Percentiles rank a stretch among this genome's conserved stretches.
Evolutionary conservation across 2,888 invertebrate species (phyloP).

Genomic region (Cetonia aurata): DNA sequence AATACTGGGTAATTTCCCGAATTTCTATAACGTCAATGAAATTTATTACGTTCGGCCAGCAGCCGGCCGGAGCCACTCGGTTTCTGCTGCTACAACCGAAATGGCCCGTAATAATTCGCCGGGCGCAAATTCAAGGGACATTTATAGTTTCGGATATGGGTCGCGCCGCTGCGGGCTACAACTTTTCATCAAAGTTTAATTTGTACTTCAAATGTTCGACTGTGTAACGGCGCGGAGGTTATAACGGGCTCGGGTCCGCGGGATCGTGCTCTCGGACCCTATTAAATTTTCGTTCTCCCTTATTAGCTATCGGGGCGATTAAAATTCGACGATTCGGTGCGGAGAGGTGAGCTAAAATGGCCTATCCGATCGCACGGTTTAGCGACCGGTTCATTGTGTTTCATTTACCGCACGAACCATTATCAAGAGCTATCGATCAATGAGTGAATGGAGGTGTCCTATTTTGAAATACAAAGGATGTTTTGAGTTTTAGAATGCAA

Average conservation of each 20-base stretch:
- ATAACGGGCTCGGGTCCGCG: too few relatives aligned
- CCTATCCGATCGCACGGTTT: background rate
- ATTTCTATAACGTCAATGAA: conserved; percentile 29
- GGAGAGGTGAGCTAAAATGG: background rate
- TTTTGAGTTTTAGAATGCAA: too few relatives aligned
- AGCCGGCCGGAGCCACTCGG: background rate
- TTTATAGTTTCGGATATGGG: conserved; percentile 31
- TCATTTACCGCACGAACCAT: background rate
- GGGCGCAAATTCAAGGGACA: conserved; percentile 25
- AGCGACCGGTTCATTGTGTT: background rate
- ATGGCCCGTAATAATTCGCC: conserved; percentile 30
- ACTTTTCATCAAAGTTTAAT: conserved; percentile 40
- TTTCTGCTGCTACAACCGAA: conserved; percentile 10
- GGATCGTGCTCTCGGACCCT: background rate
- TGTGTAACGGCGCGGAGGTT: too few relatives aligned
- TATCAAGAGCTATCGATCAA: background rate
- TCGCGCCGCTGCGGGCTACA: conserved; percentile 15
- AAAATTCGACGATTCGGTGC: background rate
- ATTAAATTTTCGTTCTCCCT: conserved; percentile 32
- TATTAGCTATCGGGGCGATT: conserved; percentile 18
- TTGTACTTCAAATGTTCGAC: conserved; percentile 27
- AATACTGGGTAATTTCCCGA: conserved; percentile 8
- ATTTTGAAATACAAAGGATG: too few relatives aligned
- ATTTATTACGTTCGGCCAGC: conserved; percentile 25
- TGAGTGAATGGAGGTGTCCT: background rate